Evolutionary conservation across 2,797 vertebrate genomes (phyloP), one percentile per base, ranked within the genome.

Genomic region (Microhierax caerulescens): DNA sequence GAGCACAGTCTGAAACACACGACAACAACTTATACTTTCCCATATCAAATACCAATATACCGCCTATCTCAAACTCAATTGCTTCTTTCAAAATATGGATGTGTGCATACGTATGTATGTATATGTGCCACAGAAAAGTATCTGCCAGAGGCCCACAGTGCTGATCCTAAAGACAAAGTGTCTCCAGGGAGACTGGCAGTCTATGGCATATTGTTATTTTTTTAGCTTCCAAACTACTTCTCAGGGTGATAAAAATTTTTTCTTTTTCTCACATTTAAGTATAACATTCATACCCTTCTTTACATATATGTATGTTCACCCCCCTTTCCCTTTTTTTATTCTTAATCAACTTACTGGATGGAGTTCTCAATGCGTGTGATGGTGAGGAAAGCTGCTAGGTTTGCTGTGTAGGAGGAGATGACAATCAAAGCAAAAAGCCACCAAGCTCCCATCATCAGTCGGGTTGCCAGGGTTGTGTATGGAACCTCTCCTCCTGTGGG

Each of bases 391-490:
- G 99, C 99, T 45, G 99, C 99, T 45, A 99, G 98, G 96, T 99
- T 99, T 88, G 99, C 99, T 0, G 99, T 99, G 94, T 99, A 99
- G 27, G 99, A 99, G 53, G 99, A 99, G 97, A 99, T 99, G 97
- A 99, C 99, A 69, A 99, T 99, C 88, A 99, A 98, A 82, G 99
- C 99, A 95, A 99, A 99, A 82, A 99, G 98, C 99, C 99, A 99
- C 99, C 99, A 99, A 59, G 99, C 98, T 4, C 99, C 99, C 99
- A 99, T 99, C 99, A 99, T 99, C 99, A 99, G 99, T 93, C 99
- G 98, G 1, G 99, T 99, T 82, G 99, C 99, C 95, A 99, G 97
- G n/a, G 99, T 99, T 77, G 99, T 99, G 86, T 99, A 99, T 5
- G 99, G 99, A 25, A 99, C 99, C 94, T 99, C 99, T 90, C 99